Evolutionary conservation across 2,888 invertebrate species (phyloP), one percentile per base, ranked within the genome.

Genomic region (Hermaeophaga mercurialis): DNA sequence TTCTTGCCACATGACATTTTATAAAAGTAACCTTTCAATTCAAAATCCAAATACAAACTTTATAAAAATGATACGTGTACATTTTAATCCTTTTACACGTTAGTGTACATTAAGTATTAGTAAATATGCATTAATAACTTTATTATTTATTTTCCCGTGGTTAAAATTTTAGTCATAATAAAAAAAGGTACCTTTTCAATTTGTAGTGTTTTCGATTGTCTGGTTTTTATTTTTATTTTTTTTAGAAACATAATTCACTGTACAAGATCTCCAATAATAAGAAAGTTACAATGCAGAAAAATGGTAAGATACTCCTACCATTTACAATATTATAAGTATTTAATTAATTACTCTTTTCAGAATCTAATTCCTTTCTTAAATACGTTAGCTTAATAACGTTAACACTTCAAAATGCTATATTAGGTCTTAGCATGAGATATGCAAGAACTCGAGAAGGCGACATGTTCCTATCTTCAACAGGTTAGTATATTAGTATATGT

Each of bases 361-460:
- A 54, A 28, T 18, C 36, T 12, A 45, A 54, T 28, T 41, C 50
- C 9, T n/a, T 31, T 33, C 41, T 50, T 2, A 99, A 98, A 80
- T 96, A 96, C 79, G 80, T 94, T 17, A 97, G 96, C 76, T 82
- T 98, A 70, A 81, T 95, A 33, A 89, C 94, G 34, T 81, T 99
- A 63, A 96, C 97, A 0, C 78, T 98, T 43, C 99, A 99, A 82
- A 99, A 99, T 91, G 96, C 98, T 6, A 81, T 91, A 39, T 84
- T 98, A 63, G 96, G 96, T 7, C 85, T 99, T 44, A 94, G 96
- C 75, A 97, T 98, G 96, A 86, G 96, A 50, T 95, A 96, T 81
- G 90, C 93, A 1, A 84, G 95, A 19, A 96, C 91, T n/a, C 84
- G 94, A 64, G 79, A 86, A 50, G 93, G 91, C 1, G 92, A 94